These are phyloP conservation scores for Ectropis crepuscularia DNA, from an alignment of 2,888 invertebrate genomes.

Conservation along the genomic window DNA sequence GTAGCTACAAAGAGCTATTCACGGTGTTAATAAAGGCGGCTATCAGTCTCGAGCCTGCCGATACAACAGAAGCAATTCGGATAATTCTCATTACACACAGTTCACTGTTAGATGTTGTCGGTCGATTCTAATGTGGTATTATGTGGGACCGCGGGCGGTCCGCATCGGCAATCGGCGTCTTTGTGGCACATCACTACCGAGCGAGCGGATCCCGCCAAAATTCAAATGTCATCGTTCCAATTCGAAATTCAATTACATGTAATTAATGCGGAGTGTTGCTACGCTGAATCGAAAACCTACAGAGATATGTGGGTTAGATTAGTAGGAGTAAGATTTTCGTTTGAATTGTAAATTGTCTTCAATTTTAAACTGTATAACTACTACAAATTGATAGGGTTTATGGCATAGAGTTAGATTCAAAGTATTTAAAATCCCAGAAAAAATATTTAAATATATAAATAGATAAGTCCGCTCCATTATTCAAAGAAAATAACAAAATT, in stretches of 20 bases:
- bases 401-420: too few species aligned
- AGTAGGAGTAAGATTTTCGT: background rate
- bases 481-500: too few species aligned
- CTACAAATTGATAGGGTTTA: too few species aligned
- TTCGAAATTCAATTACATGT: slow-evolving; percentile 87
- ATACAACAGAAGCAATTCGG: slow-evolving; percentile 81
- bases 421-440: too few species aligned
- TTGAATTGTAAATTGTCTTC: too few species aligned
- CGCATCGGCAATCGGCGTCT: slow-evolving; percentile 72
- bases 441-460: too few species aligned
- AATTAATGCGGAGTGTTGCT: slow-evolving; percentile 82
- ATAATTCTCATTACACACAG: slow-evolving; percentile 84
- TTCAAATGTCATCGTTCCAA: slow-evolving; percentile 87
- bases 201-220: slow-evolving; percentile 79
- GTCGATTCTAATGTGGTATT: slow-evolving; percentile 76
- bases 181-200: slow-evolving; percentile 81
- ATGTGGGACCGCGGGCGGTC: slow-evolving; percentile 78
- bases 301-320: background rate
- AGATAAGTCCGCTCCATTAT: too few species aligned
- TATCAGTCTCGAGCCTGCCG: slow-evolving; percentile 69
- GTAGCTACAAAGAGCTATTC: slow-evolving; percentile 76
- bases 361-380: too few species aligned
- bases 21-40: slow-evolving; percentile 69
- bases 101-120: slow-evolving; percentile 78
- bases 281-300: background rate